Evolutionary conservation across 2,113 vertebrate species (phyloP).

Genomic region (Chaetorhynchus papuensis): DNA sequence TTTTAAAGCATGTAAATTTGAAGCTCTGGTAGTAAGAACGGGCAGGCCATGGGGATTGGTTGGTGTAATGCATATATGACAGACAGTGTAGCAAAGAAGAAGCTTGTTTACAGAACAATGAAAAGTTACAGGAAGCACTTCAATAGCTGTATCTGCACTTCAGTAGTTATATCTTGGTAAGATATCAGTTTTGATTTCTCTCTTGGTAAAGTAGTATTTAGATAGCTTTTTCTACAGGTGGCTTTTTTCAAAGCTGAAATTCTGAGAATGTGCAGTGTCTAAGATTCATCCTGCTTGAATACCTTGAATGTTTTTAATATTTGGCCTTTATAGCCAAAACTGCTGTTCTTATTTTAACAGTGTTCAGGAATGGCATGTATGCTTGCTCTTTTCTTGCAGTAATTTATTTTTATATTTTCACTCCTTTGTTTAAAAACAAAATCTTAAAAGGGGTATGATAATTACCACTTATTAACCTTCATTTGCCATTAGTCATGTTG

Average conservation of each 20-base stretch:
- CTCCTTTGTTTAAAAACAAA: constrained; percentile 11
- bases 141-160: background rate
- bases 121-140: background rate
- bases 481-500: background rate
- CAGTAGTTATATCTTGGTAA: background rate
- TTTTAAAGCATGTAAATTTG: background rate
- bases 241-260: background rate
- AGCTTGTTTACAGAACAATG: background rate
- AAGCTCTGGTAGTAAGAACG: constrained; percentile 2
- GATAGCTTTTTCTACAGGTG: background rate
- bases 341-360: background rate
- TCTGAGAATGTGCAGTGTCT: background rate
- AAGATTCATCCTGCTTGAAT: background rate
- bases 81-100: background rate
- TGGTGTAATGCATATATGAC: background rate
- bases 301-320: background rate
- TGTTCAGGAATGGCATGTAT: background rate
- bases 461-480: constrained; percentile 35
- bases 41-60: background rate
- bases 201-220: background rate
- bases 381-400: background rate
- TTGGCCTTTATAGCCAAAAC: background rate
- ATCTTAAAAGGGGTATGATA: background rate
- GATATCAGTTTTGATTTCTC: background rate
- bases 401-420: background rate